Percentiles rank a stretch among this genome's conserved stretches.
phyloP scores from a whole-genome alignment of 53 echinoderm and acorn worm genomes.

The Patiria pectinifera region DNA sequence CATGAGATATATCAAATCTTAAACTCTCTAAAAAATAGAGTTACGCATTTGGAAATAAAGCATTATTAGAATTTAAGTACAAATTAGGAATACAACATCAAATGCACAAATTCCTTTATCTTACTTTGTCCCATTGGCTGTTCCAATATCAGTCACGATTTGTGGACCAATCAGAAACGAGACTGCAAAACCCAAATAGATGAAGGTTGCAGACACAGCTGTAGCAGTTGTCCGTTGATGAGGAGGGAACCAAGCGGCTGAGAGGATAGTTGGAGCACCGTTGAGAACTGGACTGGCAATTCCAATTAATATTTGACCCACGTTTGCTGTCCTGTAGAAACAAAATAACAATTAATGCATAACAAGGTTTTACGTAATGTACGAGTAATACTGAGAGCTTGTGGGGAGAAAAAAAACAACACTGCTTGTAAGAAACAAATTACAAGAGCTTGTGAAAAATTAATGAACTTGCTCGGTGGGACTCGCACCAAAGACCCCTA shows the following conservation, averaged over 20 bases:
- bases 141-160: conserved; percentile 69
- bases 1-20: too few species aligned
- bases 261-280: conserved; percentile 77
- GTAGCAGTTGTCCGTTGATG: conserved; percentile 87
- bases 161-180: conserved; percentile 77
- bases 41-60: too few species aligned
- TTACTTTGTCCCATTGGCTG: conserved; percentile 39
- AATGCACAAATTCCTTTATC: not conserved
- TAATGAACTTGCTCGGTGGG: too few species aligned
- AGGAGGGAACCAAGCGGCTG: conserved; percentile 87
- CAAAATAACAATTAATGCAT: not conserved
- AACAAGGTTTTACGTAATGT: too few species aligned
- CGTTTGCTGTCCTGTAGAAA: conserved; percentile 80
- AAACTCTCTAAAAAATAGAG: too few species aligned
- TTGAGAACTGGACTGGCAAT: conserved; percentile 79
- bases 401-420: too few species aligned
- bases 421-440: too few species aligned
- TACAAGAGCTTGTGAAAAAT: too few species aligned
- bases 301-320: conserved; percentile 84
- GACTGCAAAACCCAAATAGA: conserved; percentile 64
- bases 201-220: conserved; percentile 67
- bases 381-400: too few species aligned
- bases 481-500: too few species aligned
- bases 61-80: too few species aligned
- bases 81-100: not conserved